phyloP scores from a whole-genome alignment of 1,140 invertebrate species.

The Drosophila novamexicana region DNA sequence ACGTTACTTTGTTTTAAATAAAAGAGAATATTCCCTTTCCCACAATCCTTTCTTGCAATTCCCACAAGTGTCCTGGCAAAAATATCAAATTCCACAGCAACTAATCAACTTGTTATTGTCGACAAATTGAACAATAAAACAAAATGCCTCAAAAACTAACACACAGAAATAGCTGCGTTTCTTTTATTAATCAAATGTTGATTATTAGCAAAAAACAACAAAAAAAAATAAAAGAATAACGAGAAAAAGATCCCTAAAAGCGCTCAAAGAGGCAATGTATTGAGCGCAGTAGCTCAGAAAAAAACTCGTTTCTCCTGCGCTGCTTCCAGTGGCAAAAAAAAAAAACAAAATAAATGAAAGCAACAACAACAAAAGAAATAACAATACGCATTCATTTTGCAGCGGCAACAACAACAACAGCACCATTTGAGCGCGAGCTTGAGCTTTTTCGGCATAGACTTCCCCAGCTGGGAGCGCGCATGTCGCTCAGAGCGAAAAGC shows the following conservation, averaged over 20 bases:
- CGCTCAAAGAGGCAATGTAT: slow-evolving; percentile 34
- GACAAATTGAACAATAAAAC: slow-evolving; percentile 12
- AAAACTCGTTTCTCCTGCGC: slow-evolving; percentile 64
- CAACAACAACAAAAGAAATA: slow-evolving; percentile 15
- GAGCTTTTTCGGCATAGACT: slow-evolving; percentile 48
- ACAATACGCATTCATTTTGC: slow-evolving; percentile 72
- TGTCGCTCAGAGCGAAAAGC: slow-evolving; percentile 36
- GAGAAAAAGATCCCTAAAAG: slow-evolving; percentile 38
- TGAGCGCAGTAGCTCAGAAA: slow-evolving; percentile 26
- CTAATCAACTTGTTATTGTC: slow-evolving; percentile 52
- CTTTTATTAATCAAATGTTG: slow-evolving; percentile 62
- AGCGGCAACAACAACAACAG: slow-evolving; percentile 12
- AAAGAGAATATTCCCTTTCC: background rate
- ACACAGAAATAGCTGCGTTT: slow-evolving; percentile 9
- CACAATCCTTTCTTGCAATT: slow-evolving; percentile 21
- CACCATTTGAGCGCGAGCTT: slow-evolving; percentile 6
- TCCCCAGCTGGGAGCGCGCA: slow-evolving; percentile 31
- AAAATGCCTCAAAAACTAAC: slow-evolving; percentile 13
- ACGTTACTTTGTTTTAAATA: background rate
- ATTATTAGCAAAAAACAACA: slow-evolving; percentile 36
- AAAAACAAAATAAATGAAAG: background rate
- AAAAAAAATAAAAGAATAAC: background rate
- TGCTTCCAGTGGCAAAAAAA: slow-evolving; percentile 45
- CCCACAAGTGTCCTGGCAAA: slow-evolving; percentile 47
- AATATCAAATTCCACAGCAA: slow-evolving; percentile 55